Base-by-base conservation (phyloP, 2,797 vertebrate genomes). In the Hybognathus amarus region DNA sequence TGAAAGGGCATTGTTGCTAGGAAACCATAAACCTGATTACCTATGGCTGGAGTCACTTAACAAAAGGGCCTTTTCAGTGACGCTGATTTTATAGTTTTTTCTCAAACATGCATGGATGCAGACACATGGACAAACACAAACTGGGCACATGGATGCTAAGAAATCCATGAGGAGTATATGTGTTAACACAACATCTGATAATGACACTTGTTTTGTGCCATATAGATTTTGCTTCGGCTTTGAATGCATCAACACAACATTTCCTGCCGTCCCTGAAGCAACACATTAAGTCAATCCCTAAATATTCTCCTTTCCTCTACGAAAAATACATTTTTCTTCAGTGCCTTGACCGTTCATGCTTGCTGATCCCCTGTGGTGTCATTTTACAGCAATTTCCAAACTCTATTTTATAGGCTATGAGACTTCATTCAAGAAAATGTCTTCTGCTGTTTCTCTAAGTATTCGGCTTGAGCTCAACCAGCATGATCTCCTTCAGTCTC, bases 21-120 rank as follows among this genome's bases (percentile, higher is more conserved):
- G 87, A 80, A 85, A 89, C 87, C 15, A 67, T 84, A 81, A 85
- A 88, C 5, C 77, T 80, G 87, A 68, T 89, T 79, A 91, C 80
- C 77, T 90, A 70, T 36, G 54, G 85, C 68, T 84, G 50, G 50
- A 77, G 36, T 59, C 86, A 83, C 27, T 42, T 85, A 84, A 70
- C 86, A 87, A 80, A 86, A 33, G 33, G 67, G 67, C 84, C 42
- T 66, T 79, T 67, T 85, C 36, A 80, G 61, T 68, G 86, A 82
- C 33, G 54, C 59, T 56, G 81, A 64, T 85, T 67, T 82, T 79
- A 69, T 75, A 68, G 83, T 59, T 73, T 75, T 40, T 40, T 4
- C 18, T 17, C 13, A 42, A 69, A 69, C 63, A 83, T 40, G 11
- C 56, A 40, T 5, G 2, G 24, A 78, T 24, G 30, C 54, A 47